Base-by-base conservation (phyloP, 2,888 invertebrate genomes). In the Tipula vernalis region DNA sequence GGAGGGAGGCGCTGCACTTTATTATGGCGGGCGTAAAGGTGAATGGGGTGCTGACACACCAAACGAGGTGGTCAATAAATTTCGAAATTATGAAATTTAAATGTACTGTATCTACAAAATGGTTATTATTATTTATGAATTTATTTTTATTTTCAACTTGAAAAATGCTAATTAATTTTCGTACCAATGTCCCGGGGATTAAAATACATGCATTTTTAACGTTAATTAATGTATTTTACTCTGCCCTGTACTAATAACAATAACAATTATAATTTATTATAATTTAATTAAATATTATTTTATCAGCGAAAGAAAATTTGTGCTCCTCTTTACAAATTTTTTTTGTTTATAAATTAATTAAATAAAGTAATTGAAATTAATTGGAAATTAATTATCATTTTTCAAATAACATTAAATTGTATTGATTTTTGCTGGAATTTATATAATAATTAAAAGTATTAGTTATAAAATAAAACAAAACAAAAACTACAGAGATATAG, bases 81-180 rank as follows among this genome's bases (percentile, higher is more conserved):
- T 97, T 92, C 95, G 97, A 91, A 97, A 97, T 92, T 97, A 97
- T 92, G 97, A 98, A 92, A 97, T 97, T 91, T 98, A 96, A 96
- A 89, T 86, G 83, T 8, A 6, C 39, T 39, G 39, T 8, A 71
- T 28, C 28, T 28, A 28, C 0, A 28, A 15, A 39, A 0, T 39
- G 2, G 6, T 57, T 57, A 28, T 57, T 28, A 10, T 28, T 71
- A 28, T 71, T 71, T 71, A 10, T 28, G 28, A 71, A 28, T 28
- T 28, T 28, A 1, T 1, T 57, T 57, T 57, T 51, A 41, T 41
- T 44, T 44, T 71, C 28, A n/a, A 28, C 0, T 28, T 71, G 71
- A 71, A 71, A 71, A 71, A 28, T 28, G 71, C n/a, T 71, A 71
- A 71, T 71, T 71, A 71, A 71, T 71, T 71, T 71, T 71, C 71